Base-by-base conservation (phyloP, 2,113 vertebrate species). In the Pitta sordida region DNA sequence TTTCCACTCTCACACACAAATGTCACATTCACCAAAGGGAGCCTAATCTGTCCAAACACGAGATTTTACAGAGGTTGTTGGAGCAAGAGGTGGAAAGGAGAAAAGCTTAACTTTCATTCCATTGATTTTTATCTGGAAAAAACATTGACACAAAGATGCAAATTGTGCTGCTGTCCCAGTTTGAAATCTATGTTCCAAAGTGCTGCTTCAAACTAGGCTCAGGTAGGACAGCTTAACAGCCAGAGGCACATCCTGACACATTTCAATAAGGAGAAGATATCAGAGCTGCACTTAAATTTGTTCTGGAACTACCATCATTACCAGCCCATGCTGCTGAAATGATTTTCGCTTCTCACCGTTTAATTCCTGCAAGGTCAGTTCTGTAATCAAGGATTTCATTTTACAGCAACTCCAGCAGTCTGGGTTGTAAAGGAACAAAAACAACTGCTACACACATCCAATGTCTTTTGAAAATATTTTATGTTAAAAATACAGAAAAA, bases 401-500 rank as follows among this genome's bases (percentile, higher is more conserved):
- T 69, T 79, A 62, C 18, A 91, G 70, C 65, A 91, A 46, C 63
- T 94, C 70, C 37, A 65, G 55, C 71, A 80, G 67, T 65, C 67
- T n/a, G 36, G 34, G 23, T 89, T 68, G 26, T 77, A 74, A 88
- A 93, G 36, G 68, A 93, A 95, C 71, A 96, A 83, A 92, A 95
- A 86, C 63, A 96, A 94, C 71, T 32, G 80, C 90, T 97, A 97
- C 96, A 96, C 95, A 93, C 95, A 97, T 94, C 95, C 95, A 94
- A 91, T 89, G 63, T 97, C 55, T 96, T 98, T 98, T 97, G 96
- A 94, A 97, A 98, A 98, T 98, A 98, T 79, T 98, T 98, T 98
- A 98, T 98, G 98, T 97, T 97, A 98, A 98, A 98, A 98, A 98
- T 98, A 98, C 97, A 98, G 97, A 98, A 98, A 98, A 98, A 98